Evolutionary conservation across 2,888 invertebrate genomes (phyloP).

Genomic region (Rhagium mordax): DNA sequence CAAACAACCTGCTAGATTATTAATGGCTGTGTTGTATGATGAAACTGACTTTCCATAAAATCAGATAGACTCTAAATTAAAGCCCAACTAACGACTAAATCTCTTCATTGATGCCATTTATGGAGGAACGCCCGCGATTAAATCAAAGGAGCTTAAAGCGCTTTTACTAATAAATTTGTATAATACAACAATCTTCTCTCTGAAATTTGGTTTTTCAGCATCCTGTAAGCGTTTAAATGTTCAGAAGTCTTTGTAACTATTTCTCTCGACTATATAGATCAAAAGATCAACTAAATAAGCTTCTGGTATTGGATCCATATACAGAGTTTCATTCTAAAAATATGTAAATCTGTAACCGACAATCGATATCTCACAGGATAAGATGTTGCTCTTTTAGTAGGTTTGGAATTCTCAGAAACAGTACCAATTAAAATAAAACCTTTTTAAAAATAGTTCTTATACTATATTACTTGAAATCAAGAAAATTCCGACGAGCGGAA

Average conservation of each 20-base stretch:
- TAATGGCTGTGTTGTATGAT: slow-evolving; percentile 63
- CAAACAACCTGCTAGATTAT: slow-evolving; percentile 64
- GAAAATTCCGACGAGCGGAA: no score
- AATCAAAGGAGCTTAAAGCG: slow-evolving; percentile 23
- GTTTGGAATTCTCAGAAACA: no score
- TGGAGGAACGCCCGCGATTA: slow-evolving; percentile 31
- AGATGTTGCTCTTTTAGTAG: no score
- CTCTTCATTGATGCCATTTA: slow-evolving; percentile 41
- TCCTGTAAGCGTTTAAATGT: neutral
- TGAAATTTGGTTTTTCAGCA: slow-evolving; percentile 14
- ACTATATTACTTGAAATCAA: no score
- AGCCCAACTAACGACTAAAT: slow-evolving; percentile 48
- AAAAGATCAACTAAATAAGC: neutral
- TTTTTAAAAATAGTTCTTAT: no score
- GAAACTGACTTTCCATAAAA: slow-evolving; percentile 63
- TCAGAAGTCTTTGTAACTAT: neutral
- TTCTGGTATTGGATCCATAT: no score
- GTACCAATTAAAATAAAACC: no score
- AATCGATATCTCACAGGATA: no score
- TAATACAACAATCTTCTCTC: slow-evolving; percentile 21
- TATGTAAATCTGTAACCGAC: no score
- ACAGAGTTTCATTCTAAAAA: no score
- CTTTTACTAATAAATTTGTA: slow-evolving; percentile 26
- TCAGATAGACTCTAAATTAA: slow-evolving; percentile 57
- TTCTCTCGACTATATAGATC: neutral